Evolutionary conservation across 2,888 invertebrate genomes (phyloP).

Genomic region (Terebella lapidaria): DNA sequence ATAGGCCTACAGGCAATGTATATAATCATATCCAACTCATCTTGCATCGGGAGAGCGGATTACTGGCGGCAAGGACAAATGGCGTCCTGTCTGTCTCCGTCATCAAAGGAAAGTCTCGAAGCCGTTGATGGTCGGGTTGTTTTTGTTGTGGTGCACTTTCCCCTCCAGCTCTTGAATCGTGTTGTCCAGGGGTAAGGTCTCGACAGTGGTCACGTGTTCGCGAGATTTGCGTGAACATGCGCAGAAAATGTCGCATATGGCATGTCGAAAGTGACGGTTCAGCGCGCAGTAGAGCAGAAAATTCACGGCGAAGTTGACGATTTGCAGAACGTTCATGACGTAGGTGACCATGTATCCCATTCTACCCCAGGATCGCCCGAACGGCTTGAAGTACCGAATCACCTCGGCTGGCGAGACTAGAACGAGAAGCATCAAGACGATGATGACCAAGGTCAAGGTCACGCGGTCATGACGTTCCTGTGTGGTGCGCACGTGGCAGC

Average conservation of each 20-base stretch:
- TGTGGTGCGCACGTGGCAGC: conserved; percentile 25
- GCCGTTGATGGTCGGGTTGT: no score
- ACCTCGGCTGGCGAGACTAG: conserved; percentile 45
- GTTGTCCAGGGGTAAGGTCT: no score
- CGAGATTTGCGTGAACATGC: not conserved
- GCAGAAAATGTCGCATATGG: conserved; percentile 6
- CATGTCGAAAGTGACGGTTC: conserved; percentile 11
- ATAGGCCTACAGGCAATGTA: no score
- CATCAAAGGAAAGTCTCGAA: no score
- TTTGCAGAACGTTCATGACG: conserved; percentile 17
- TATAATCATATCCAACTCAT: no score
- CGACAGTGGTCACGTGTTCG: no score
- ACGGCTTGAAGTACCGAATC: conserved; percentile 19
- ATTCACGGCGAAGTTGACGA: conserved; percentile 13
- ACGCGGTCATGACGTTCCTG: conserved; percentile 34
- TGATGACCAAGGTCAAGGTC: conserved; percentile 41
- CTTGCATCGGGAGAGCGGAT: no score
- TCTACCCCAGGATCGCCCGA: conserved; percentile 14
- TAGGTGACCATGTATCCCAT: conserved; percentile 12
- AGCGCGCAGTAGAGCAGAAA: conserved; percentile 13
- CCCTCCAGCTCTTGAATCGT: no score
- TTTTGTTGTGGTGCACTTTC: no score
- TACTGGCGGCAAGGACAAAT: no score
- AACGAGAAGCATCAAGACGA: conserved; percentile 43
- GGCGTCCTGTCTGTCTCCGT: no score